Evolutionary conservation across 2,113 vertebrate species (phyloP).

Genomic region (Microcebus jonahi): DNA sequence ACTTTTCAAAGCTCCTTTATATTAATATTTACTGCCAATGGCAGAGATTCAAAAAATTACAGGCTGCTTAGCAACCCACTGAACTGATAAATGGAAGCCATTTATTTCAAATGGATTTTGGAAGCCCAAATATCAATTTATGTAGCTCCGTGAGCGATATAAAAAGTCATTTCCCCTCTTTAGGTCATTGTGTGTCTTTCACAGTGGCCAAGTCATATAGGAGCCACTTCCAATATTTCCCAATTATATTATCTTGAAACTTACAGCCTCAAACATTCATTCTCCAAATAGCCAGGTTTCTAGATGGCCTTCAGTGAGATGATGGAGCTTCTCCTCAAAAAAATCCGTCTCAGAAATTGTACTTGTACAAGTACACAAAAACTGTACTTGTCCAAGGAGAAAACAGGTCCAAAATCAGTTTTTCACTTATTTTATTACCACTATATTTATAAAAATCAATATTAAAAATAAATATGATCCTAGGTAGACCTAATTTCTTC

Average conservation of each 20-base stretch:
- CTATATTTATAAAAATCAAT: conserved; percentile 21
- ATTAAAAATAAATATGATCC: not conserved
- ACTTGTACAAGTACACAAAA: not conserved
- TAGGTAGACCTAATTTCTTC: not conserved
- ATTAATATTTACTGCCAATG: conserved; percentile 17
- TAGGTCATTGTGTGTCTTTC: not conserved
- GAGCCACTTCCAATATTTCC: not conserved
- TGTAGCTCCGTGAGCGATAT: conserved; percentile 5
- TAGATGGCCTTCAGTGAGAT: not conserved
- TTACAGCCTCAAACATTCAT: conserved; percentile 24
- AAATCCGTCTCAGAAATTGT: conserved; percentile 1
- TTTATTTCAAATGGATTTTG: conserved; percentile 52
- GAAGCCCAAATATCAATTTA: conserved; percentile 47
- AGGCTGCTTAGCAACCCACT: not conserved
- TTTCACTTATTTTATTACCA: conserved; percentile 1
- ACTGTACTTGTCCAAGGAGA: not conserved
- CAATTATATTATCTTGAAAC: conserved; percentile 46
- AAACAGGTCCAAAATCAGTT: not conserved
- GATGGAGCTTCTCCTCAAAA: not conserved
- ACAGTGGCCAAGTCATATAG: not conserved
- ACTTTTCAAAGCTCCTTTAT: not conserved
- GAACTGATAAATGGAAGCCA: conserved; percentile 39
- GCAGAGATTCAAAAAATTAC: not conserved
- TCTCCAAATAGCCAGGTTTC: conserved; percentile 51
- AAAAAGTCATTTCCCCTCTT: conserved; percentile 41